Evolutionary conservation across 2,888 invertebrate genomes (phyloP).

Genomic region (Scaptomyza parva): DNA sequence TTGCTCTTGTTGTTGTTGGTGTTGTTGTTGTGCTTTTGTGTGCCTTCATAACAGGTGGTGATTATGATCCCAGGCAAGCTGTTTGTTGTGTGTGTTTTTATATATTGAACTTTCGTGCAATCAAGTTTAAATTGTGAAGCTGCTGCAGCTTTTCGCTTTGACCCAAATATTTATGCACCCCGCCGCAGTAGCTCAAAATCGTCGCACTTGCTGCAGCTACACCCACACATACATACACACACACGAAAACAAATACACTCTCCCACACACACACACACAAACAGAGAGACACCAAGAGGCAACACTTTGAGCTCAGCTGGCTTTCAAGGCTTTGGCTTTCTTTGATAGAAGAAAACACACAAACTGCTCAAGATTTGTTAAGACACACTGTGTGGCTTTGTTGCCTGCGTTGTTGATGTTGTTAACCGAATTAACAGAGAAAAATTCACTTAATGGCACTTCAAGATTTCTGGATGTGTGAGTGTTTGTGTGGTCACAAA

Average conservation of each 20-base stretch:
- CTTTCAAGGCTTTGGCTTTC: slow-evolving; percentile 17
- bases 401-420: background rate
- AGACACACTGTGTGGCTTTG: background rate
- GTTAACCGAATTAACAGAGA: background rate
- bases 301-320: slow-evolving; percentile 37
- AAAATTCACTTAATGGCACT: slow-evolving; percentile 20
- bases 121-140: slow-evolving; percentile 26
- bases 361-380: background rate
- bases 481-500: slow-evolving; percentile 9
- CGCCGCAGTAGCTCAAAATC: slow-evolving; percentile 37
- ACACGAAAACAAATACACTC: slow-evolving; percentile 16
- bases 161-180: slow-evolving; percentile 71
- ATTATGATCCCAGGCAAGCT: slow-evolving; percentile 44
- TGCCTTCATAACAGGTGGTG: slow-evolving; percentile 76
- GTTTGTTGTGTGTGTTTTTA: slow-evolving; percentile 4
- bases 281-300: slow-evolving; percentile 7
- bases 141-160: slow-evolving; percentile 72
- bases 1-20: slow-evolving; percentile 6
- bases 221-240: slow-evolving; percentile 13
- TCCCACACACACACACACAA: slow-evolving; percentile 11
- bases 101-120: slow-evolving; percentile 45
- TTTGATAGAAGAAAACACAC: background rate
- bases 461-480: slow-evolving; percentile 7
- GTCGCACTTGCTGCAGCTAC: slow-evolving; percentile 41
- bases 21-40: slow-evolving; percentile 16